phyloP scores from a whole-genome alignment of 2,113 vertebrate genomes.

The Meriones unguiculatus region DNA sequence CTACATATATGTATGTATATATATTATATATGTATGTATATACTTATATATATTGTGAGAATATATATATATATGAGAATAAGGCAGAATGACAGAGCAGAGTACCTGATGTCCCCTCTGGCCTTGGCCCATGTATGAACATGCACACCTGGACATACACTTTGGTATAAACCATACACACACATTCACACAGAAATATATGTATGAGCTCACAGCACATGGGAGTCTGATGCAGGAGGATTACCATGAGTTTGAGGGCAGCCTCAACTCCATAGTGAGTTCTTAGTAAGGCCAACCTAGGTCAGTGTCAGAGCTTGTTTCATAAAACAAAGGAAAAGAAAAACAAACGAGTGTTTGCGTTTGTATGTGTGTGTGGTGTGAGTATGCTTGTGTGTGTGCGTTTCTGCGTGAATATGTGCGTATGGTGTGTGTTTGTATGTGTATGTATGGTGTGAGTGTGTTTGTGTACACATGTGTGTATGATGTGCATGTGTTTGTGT shows the following conservation, averaged over 20 bases:
- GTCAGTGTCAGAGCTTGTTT: not conserved
- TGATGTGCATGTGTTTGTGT: not conserved
- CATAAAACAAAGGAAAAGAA: not conserved
- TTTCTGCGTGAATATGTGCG: no score
- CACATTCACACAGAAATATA: not conserved
- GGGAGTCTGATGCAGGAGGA: not conserved
- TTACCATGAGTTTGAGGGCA: not conserved
- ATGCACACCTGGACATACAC: not conserved
- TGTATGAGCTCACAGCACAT: not conserved
- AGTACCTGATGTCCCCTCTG: no score
- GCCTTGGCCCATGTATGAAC: not conserved
- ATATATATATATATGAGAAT: not conserved
- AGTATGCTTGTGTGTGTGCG: not conserved
- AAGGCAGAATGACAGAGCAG: not conserved
- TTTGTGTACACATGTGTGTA: not conserved
- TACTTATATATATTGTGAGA: not conserved
- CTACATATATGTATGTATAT: not conserved
- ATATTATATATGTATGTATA: no score
- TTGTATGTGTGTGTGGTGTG: not conserved
- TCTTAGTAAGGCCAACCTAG: not conserved
- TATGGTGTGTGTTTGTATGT: not conserved
- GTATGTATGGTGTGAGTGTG: not conserved
- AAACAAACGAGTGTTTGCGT: not conserved
- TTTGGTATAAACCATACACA: not conserved
- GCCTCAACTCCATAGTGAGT: not conserved